Percentiles rank a stretch among this genome's conserved stretches.
Conservation (phyloP, 1,140 invertebrate genomes). For the Heliconius himera region DNA sequence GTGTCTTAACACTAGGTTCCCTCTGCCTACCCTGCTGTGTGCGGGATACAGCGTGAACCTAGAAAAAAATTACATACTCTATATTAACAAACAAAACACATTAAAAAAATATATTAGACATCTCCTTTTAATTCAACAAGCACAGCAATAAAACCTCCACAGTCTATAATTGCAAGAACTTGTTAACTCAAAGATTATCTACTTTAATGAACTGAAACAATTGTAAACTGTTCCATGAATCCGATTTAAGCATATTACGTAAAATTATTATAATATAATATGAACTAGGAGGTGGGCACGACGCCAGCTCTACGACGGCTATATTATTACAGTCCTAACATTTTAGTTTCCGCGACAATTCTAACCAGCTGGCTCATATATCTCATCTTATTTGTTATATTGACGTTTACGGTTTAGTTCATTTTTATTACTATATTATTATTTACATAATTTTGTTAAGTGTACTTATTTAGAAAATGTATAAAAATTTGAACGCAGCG, state of each 20-base stretch:
- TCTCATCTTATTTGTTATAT: conserved; percentile 21
- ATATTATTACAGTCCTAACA: conserved; percentile 23
- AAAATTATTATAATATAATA: conserved; percentile 27
- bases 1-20: no score
- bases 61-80: no score
- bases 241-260: conserved; percentile 18
- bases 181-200: background rate
- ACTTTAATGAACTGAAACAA: background rate
- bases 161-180: background rate
- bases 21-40: no score
- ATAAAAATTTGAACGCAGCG: no score
- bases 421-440: background rate
- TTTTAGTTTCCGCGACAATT: conserved; percentile 23
- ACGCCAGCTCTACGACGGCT: conserved; percentile 13
- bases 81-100: no score
- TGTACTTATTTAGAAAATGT: no score
- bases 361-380: conserved; percentile 22
- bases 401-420: background rate
- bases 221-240: conserved; percentile 18
- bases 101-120: no score
- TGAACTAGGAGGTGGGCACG: conserved; percentile 22
- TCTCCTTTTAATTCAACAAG: no score
- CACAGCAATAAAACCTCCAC: no score
- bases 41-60: no score
- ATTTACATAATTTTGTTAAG: no score